Base-by-base conservation (phyloP, 2,113 vertebrate species). In the Mionectes macconnelli region DNA sequence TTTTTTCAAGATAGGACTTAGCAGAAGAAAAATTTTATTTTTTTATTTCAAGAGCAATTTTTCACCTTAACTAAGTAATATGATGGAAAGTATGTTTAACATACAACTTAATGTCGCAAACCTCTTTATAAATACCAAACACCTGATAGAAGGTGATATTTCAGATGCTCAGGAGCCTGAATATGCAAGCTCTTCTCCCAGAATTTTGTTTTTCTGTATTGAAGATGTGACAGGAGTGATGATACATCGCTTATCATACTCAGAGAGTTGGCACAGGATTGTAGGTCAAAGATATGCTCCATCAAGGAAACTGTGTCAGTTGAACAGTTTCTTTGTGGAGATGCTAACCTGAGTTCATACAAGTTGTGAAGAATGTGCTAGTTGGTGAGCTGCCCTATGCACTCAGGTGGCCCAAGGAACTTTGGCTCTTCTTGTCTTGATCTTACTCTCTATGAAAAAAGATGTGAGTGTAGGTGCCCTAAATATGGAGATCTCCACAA, bases 391-490 rank as follows among this genome's bases (percentile, higher is more conserved):
- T 55, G 7, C 8, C 30, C 30, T 22, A 3, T 44, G 40, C 3
- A 16, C 40, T 62, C 9, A 60, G 27, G n/a, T 42, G 30, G 37
- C 6, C 22, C 52, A 44, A 24, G 11, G 4, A 73, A 1, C 21
- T 72, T 49, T 7, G 69, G 14, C 18, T n/a, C 15, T 20, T 79
- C 27, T 74, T 72, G 31, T 42, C 21, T 31, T 78, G 67, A 18
- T 20, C 39, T 66, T 60, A 14, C 8, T 16, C 7, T 35, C 7
- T 40, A 15, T 52, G 18, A 64, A 68, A 57, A 30, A 40, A 24
- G 1, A 14, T 35, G 12, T 9, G n/a, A 44, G 7, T 24, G 10
- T 8, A 39, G 9, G 2, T 40, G 19, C 6, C 13, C 12, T 8
- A 3, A 33, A 49, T 20, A 14, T 89, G 40, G 37, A 85, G 9